Percentiles rank a stretch among this genome's conserved stretches.
These are phyloP conservation scores for Embiotoca jacksoni DNA, from an alignment of 2,113 vertebrate genomes.

Conservation along the genomic window DNA sequence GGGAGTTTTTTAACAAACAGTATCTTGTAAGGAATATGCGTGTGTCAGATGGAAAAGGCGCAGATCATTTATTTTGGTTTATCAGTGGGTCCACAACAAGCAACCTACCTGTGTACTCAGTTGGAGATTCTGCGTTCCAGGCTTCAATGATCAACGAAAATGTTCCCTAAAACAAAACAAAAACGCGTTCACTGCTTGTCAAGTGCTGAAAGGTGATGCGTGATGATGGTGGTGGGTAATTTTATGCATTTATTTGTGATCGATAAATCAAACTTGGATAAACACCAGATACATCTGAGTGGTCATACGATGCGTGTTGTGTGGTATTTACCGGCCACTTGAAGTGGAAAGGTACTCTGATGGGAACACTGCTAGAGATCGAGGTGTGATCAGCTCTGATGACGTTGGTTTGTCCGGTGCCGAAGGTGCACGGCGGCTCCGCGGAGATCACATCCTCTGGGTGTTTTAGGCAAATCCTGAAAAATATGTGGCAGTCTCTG, in stretches of 20 bases:
- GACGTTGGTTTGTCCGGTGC: slow-evolving; percentile 85
- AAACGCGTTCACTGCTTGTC: not conserved
- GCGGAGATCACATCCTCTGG: slow-evolving; percentile 86
- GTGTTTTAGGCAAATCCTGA: slow-evolving; percentile 91
- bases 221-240: not conserved
- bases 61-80: too few species aligned
- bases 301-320: not conserved
- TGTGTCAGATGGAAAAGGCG: too few species aligned
- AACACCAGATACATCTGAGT: too few species aligned
- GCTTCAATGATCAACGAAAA: slow-evolving; percentile 92
- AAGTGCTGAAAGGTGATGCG: not conserved
- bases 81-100: not conserved
- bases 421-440: slow-evolving; percentile 90
- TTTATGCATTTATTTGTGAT: not conserved
- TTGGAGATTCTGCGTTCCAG: slow-evolving; percentile 88
- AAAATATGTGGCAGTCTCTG: slow-evolving; percentile 89
- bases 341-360: slow-evolving; percentile 90
- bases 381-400: slow-evolving; percentile 84
- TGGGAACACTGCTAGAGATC: slow-evolving; percentile 83
- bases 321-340: slow-evolving; percentile 90
- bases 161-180: slow-evolving; percentile 80
- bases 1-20: not conserved
- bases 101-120: slow-evolving; percentile 85
- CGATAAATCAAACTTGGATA: too few species aligned
- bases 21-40: not conserved